Evolutionary conservation across 2,888 invertebrate species (phyloP).

Genomic region (Lamellibrachia columna): DNA sequence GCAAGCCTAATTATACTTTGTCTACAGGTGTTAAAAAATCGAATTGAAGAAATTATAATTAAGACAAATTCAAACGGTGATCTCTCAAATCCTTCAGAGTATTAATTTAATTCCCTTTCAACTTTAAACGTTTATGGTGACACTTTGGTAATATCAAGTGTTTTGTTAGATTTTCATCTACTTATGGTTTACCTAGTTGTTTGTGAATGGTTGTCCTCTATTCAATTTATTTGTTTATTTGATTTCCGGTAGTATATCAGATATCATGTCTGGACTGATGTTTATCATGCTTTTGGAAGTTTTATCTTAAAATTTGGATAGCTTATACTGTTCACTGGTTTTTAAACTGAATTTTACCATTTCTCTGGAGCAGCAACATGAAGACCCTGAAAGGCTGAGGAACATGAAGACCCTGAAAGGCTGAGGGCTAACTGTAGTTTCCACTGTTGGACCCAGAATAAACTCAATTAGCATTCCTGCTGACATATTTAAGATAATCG

Average conservation of each 20-base stretch:
- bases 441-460: background rate
- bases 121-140: background rate
- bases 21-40: background rate
- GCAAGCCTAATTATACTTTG: background rate
- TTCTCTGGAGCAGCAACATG: background rate
- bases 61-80: background rate
- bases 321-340: background rate
- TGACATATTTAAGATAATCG: background rate
- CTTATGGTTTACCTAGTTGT: background rate
- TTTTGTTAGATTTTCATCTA: background rate
- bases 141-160: background rate
- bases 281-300: background rate
- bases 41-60: background rate
- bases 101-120: background rate
- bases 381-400: background rate
- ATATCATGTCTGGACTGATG: background rate
- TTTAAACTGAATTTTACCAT: background rate
- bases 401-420: background rate
- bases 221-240: background rate
- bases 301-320: background rate
- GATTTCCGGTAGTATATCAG: background rate
- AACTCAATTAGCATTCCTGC: background rate
- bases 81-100: background rate
- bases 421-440: background rate
- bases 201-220: background rate